A percentile compares a stretch with the other conserved stretches of the same genome.
These are phyloP conservation scores for Dolomedes plantarius DNA, from an alignment of 2,888 invertebrate genomes.

Conservation along the genomic window DNA sequence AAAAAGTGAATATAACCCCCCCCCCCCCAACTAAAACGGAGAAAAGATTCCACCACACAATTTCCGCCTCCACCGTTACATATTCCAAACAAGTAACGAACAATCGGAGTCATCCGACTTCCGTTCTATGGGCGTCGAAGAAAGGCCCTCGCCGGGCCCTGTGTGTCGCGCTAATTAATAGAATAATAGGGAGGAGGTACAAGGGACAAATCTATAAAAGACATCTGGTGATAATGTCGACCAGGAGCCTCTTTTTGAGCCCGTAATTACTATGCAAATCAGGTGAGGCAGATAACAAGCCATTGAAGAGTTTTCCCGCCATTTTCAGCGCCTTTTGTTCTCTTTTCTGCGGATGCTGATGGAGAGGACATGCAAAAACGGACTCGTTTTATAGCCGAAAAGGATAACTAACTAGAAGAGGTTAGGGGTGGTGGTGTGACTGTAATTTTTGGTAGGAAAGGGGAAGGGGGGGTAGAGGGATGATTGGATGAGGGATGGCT, in stretches of 20 bases:
- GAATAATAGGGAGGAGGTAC: conserved; percentile 49
- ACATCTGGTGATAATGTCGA: conserved; percentile 63
- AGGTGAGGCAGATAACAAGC: conserved; percentile 58
- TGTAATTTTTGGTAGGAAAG: neutral
- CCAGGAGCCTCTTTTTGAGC: conserved; percentile 35
- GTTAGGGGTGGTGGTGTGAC: neutral
- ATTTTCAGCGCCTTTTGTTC: conserved; percentile 19
- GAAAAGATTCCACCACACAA: neutral
- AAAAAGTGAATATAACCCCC: too few species aligned
- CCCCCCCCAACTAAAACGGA: too few species aligned
- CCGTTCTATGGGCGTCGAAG: neutral
- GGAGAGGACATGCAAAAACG: neutral
- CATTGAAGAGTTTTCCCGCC: conserved; percentile 51
- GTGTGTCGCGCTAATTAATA: conserved; percentile 53
- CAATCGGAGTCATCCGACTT: neutral
- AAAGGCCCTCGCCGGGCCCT: neutral
- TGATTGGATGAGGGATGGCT: neutral
- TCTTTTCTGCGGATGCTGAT: neutral
- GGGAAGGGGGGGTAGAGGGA: conserved; percentile 1
- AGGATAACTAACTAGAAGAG: neutral
- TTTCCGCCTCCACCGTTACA: neutral
- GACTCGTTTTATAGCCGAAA: conserved; percentile 4
- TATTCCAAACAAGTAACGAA: neutral
- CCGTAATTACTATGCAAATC: conserved; percentile 68
- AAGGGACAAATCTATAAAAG: conserved; percentile 53